Evolutionary conservation across 2,113 vertebrate genomes (phyloP).

Genomic region (Catharus minimus): DNA sequence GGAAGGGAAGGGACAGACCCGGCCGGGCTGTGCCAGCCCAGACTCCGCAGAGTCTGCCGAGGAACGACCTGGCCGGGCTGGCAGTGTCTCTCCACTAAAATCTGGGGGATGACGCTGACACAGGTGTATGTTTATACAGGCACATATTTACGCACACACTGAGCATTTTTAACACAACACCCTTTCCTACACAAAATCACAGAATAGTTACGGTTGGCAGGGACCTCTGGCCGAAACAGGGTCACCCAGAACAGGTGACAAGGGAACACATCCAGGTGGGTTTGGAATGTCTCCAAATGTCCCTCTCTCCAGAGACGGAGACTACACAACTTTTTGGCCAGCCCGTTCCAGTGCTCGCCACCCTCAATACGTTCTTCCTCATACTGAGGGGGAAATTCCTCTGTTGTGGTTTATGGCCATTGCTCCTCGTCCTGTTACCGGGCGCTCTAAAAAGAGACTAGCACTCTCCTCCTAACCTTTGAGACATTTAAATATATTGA

Average conservation of each 20-base stretch:
- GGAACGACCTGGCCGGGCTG: accelerated
- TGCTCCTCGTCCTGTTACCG: neutral
- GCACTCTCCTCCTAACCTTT: neutral
- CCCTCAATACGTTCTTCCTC: neutral
- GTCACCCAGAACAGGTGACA: neutral
- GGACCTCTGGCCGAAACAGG: neutral
- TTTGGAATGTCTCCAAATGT: neutral
- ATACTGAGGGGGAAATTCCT: neutral
- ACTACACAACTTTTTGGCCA: neutral
- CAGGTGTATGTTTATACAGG: neutral
- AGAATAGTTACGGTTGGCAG: no score
- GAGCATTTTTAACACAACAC: neutral
- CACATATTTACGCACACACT: neutral
- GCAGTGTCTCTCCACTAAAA: neutral
- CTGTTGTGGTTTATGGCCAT: neutral
- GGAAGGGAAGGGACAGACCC: neutral
- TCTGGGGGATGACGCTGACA: no score
- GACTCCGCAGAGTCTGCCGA: neutral
- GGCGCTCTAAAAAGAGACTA: neutral
- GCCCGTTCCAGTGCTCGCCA: neutral
- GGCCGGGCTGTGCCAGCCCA: neutral
- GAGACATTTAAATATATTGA: neutral
- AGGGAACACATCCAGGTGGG: neutral
- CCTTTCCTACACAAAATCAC: neutral
- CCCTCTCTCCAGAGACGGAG: neutral